phyloP scores from a whole-genome alignment of 1,140 invertebrate genomes.

The Zaprionus lachaisei region DNA sequence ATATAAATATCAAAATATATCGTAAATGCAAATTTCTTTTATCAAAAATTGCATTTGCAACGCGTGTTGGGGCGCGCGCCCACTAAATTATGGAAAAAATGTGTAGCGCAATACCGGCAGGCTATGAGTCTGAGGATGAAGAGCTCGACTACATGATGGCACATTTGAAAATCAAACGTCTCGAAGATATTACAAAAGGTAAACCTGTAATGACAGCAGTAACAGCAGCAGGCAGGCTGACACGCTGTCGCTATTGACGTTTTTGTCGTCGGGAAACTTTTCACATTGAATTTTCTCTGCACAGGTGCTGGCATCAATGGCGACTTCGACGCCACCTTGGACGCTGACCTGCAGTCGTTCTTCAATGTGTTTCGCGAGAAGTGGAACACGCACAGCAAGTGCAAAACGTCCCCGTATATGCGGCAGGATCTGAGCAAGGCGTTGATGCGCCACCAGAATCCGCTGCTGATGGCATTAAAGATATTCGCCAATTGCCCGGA shows the following conservation, averaged over 20 bases:
- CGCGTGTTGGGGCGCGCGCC: constrained; percentile 29
- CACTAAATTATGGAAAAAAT: constrained; percentile 48
- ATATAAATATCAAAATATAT: constrained; percentile 18
- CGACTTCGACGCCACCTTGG: constrained; percentile 70
- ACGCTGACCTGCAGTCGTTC: constrained; percentile 61
- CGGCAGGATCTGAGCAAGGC: constrained; percentile 85
- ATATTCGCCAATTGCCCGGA: constrained; percentile 87
- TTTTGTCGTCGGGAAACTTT: neutral
- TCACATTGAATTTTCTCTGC: neutral
- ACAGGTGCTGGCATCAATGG: constrained; percentile 76
- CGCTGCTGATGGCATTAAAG: constrained; percentile 86
- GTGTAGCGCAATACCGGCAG: constrained; percentile 61
- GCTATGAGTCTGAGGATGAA: constrained; percentile 70
- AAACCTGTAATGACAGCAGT: constrained; percentile 2
- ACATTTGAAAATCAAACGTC: constrained; percentile 74
- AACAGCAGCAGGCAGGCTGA: neutral
- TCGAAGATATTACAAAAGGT: constrained; percentile 77
- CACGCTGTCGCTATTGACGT: neutral
- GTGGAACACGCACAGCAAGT: constrained; percentile 86
- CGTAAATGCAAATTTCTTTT: constrained; percentile 27
- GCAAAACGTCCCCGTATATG: constrained; percentile 84
- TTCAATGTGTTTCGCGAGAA: constrained; percentile 67
- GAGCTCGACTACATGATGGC: constrained; percentile 54
- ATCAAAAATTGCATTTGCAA: constrained; percentile 41
- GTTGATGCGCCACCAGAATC: constrained; percentile 85